Evolutionary conservation across 2,888 invertebrate genomes (phyloP).

Genomic region (Tortrix viridana): DNA sequence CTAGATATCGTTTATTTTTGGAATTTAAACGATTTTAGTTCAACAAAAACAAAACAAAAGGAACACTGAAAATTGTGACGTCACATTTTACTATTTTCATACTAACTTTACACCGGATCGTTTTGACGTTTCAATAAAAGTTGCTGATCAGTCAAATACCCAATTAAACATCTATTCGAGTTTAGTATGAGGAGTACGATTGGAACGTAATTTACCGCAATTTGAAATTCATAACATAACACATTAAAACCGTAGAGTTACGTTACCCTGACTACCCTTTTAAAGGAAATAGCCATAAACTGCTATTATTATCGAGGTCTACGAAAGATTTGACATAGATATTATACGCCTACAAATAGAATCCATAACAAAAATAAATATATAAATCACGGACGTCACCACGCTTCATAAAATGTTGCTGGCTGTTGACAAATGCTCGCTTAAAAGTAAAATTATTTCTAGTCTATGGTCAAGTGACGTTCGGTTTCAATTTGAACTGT

Average conservation of each 20-base stretch:
- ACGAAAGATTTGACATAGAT: slow-evolving; percentile 16
- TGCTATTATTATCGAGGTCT: slow-evolving; percentile 18
- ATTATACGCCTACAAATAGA: slow-evolving; percentile 21
- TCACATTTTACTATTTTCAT: no score
- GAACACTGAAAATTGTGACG: no score
- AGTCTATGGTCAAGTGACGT: no score
- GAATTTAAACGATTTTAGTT: no score
- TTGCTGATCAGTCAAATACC: no score
- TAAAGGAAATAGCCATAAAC: slow-evolving; percentile 12
- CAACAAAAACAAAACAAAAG: no score
- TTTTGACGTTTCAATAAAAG: no score
- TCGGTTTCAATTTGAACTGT: no score
- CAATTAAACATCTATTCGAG: no score
- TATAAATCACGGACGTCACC: slow-evolving; percentile 37
- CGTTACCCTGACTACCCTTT: slow-evolving; percentile 1
- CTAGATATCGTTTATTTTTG: no score
- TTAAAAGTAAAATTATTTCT: no score
- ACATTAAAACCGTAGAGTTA: slow-evolving; percentile 1
- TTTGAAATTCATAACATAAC: neutral
- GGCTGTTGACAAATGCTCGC: slow-evolving; percentile 34
- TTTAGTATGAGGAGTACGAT: neutral
- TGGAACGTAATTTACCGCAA: neutral
- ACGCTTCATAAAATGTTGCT: slow-evolving; percentile 45
- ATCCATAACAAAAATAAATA: slow-evolving; percentile 13
- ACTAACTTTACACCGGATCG: no score